Evolutionary conservation across 2,888 invertebrate species (phyloP), one percentile per base, ranked within the genome.

Genomic region (Lathronympha strigana): DNA sequence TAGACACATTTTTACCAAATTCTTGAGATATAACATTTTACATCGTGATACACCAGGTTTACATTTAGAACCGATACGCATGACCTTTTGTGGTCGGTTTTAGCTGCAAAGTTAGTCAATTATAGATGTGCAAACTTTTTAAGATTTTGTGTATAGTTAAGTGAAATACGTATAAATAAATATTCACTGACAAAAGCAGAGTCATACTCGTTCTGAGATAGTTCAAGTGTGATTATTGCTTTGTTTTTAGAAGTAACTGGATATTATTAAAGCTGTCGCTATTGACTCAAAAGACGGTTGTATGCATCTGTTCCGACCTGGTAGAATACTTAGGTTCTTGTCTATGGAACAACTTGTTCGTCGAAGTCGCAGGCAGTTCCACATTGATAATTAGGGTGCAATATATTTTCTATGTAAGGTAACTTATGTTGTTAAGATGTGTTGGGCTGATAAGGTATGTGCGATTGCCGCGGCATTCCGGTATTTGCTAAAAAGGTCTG

Each of bases 111-210:
- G 72, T 77, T 77, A 76, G 90, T 90, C 90, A 90, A 89, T 90
- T 90, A 89, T 73, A 79, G 76, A 82, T 80, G 79, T 86, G 85
- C 82, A 86, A 87, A 83, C 74, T 72, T 83, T 86, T 82, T 85
- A 58, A 9, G 40, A 51, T 50, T 15, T 66, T 66, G 58, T 68
- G 50, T 67, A 63, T 55, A 67, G 57, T 60, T 54, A 45, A 54
- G 21, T 43, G 28, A 25, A 64, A 33, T 19, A 25, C 54, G 13
- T 23, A 28, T 28, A 51, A 49, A 43, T 50, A 40, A 57, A 40
- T 21, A 45, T 11, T 19, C n/a, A 28, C 17, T 28, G 23, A 38
- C 33, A 23, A 45, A 40, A 28, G 15, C 38, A 6, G 38, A 31
- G 31, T 40, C n/a, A 15, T 40, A 23, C 54, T 47, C 33, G 25